Evolutionary conservation across 1,140 invertebrate species (phyloP).

Genomic region (Drosophila tristis): DNA sequence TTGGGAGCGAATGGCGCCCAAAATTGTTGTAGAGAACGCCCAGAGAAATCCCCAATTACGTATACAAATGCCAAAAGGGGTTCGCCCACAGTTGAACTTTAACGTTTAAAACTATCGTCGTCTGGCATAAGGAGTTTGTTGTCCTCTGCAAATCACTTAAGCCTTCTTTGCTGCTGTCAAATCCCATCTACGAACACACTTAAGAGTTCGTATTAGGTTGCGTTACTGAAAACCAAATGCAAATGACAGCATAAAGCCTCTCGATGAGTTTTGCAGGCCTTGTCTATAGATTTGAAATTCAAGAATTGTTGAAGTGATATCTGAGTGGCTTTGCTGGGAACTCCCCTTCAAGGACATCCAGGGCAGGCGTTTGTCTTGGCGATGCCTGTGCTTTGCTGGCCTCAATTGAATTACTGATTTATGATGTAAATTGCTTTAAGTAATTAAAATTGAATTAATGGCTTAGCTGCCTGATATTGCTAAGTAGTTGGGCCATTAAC

Average conservation of each 20-base stretch:
- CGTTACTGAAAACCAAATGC: constrained; percentile 46
- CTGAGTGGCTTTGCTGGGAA: constrained; percentile 7
- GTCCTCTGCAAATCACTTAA: not conserved
- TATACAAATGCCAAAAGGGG: constrained; percentile 1
- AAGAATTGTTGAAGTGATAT: constrained; percentile 11
- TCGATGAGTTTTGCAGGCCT: constrained; percentile 45
- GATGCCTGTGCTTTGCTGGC: not conserved
- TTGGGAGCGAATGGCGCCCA: constrained; percentile 40
- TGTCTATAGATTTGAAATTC: constrained; percentile 10
- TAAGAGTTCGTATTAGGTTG: not conserved
- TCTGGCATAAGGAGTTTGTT: not conserved
- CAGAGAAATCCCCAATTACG: constrained; percentile 9
- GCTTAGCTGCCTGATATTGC: constrained; percentile 27
- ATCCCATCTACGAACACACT: not conserved
- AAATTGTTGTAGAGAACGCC: constrained; percentile 7
- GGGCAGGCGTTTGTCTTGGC: no score
- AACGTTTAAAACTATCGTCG: constrained; percentile 24
- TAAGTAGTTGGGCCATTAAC: constrained; percentile 53
- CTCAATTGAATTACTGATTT: constrained; percentile 34
- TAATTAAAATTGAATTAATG: constrained; percentile 60
- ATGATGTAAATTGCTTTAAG: constrained; percentile 42
- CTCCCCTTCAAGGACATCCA: not conserved
- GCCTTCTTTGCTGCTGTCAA: no score
- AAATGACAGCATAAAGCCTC: constrained; percentile 50
- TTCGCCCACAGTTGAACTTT: constrained; percentile 31